Conservation (phyloP, 2,797 vertebrate genomes). For the Thripadectes ignobilis region DNA sequence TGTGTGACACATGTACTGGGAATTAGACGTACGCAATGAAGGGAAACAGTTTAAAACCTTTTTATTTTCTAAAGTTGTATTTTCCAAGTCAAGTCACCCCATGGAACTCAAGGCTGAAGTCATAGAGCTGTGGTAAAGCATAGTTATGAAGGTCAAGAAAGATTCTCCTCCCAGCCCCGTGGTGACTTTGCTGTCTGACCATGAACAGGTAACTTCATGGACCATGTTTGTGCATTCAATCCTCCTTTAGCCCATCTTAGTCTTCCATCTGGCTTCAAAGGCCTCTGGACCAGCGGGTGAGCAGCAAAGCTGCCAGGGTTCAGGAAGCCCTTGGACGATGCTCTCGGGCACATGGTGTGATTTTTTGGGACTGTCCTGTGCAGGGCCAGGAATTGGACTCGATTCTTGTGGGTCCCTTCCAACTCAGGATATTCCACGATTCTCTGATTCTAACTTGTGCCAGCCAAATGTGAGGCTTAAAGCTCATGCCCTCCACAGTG, state of each 20-base stretch:
- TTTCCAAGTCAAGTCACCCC: neutral
- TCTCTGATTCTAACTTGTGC: neutral
- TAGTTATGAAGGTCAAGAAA: neutral
- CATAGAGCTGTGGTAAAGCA: neutral
- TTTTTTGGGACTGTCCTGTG: neutral
- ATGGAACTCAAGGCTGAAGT: neutral
- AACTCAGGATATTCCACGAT: neutral
- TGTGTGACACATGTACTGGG: neutral
- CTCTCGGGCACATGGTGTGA: neutral
- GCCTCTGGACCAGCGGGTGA: neutral
- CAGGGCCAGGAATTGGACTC: neutral
- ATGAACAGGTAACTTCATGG: neutral
- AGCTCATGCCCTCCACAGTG: neutral
- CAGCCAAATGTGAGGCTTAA: neutral
- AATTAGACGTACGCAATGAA: neutral
- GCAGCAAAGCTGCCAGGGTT: neutral
- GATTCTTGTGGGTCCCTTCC: neutral
- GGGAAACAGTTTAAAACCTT: neutral
- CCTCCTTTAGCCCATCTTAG: neutral
- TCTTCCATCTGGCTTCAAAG: neutral
- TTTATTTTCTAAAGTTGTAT: neutral
- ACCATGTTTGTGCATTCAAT: neutral
- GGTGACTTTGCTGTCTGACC: neutral
- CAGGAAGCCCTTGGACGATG: neutral
- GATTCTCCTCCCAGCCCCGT: neutral